phyloP scores from a whole-genome alignment of 1,140 invertebrate genomes.

The Papilio helenus region DNA sequence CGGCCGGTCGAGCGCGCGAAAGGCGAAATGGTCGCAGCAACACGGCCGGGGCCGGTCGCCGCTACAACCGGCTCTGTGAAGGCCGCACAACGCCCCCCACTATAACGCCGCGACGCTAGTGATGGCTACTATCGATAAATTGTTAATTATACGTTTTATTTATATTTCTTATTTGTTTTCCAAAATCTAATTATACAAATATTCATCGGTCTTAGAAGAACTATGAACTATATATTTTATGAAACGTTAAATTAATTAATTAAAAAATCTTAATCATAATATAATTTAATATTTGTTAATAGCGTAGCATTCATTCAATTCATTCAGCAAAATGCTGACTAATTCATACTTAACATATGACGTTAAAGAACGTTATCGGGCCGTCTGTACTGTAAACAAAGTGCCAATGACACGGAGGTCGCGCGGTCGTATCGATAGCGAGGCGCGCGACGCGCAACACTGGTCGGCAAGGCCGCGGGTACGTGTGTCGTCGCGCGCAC shows the following conservation, averaged over 20 bases:
- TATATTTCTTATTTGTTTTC: too few species aligned
- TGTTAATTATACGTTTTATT: slow-evolving; percentile 31
- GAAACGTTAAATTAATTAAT: background rate
- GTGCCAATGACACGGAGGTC: slow-evolving; percentile 78
- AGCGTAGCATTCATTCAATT: background rate
- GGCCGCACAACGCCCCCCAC: slow-evolving; percentile 72
- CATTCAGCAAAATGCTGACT: background rate
- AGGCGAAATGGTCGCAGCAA: slow-evolving; percentile 74
- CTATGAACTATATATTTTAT: background rate
- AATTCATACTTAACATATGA: background rate
- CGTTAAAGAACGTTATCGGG: slow-evolving; percentile 57
- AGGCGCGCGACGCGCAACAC: slow-evolving; percentile 64
- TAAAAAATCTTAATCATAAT: background rate
- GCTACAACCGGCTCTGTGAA: slow-evolving; percentile 79
- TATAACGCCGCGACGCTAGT: slow-evolving; percentile 55
- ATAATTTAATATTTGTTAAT: background rate
- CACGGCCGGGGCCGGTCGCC: slow-evolving; percentile 63
- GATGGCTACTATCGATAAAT: slow-evolving; percentile 67
- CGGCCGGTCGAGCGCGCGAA: slow-evolving; percentile 73
- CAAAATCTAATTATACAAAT: background rate
- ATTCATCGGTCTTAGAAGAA: background rate
- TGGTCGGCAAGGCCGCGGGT: slow-evolving; percentile 75
- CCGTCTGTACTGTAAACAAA: slow-evolving; percentile 69
- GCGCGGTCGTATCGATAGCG: slow-evolving; percentile 69
- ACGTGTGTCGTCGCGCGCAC: slow-evolving; percentile 62